Conservation (phyloP, 1,140 invertebrate genomes). For the Spodoptera litura region DNA sequence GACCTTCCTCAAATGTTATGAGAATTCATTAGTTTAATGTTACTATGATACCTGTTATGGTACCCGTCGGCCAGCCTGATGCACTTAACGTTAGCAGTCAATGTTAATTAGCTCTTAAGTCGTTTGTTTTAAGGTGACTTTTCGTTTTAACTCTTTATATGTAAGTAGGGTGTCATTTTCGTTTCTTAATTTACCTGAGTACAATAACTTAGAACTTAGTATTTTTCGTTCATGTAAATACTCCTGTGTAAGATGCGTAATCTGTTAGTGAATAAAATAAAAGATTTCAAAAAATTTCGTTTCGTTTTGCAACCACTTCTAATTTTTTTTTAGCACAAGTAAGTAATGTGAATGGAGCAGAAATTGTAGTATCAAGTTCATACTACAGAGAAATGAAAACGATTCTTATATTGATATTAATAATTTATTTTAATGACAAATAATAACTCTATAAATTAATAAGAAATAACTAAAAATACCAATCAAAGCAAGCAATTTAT, state of each 20-base stretch:
- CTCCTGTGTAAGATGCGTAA: conserved; percentile 51
- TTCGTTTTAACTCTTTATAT: conserved; percentile 51
- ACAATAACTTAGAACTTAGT: conserved; percentile 69
- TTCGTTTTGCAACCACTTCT: not conserved
- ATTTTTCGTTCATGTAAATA: conserved; percentile 73
- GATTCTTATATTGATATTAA: no score
- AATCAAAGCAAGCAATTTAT: no score
- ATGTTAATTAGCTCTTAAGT: conserved; percentile 42
- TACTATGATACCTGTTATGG: not conserved
- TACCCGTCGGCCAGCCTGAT: not conserved
- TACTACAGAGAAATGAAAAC: no score
- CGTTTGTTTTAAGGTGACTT: conserved; percentile 46
- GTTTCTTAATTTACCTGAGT: conserved; percentile 71
- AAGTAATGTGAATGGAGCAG: no score
- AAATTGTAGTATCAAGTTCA: no score
- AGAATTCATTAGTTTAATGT: conserved; percentile 9
- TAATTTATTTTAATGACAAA: no score
- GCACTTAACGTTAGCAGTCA: conserved; percentile 44
- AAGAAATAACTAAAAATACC: no score
- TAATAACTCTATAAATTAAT: no score
- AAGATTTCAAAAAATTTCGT: conserved; percentile 33
- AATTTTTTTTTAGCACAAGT: not conserved
- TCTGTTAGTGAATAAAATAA: conserved; percentile 52
- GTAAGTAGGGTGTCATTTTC: conserved; percentile 59
- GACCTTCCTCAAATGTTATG: no score